Conservation (phyloP, 2,113 vertebrate genomes). For the Pollimyrus isidori region DNA sequence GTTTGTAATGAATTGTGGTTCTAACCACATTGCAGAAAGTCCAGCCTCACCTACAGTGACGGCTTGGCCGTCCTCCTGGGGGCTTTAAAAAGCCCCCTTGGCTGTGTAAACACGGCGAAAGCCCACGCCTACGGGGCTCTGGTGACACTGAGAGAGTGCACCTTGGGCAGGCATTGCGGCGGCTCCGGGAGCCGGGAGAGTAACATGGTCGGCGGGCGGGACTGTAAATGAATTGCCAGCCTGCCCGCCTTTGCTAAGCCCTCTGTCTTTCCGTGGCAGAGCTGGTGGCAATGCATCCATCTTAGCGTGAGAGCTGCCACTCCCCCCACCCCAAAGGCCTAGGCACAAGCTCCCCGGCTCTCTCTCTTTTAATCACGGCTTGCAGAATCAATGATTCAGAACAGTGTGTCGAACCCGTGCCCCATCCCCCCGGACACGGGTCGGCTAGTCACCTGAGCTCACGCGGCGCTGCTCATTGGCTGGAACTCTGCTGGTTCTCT, state of each 20-base stretch:
- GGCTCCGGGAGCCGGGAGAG: neutral
- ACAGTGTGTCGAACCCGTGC: neutral
- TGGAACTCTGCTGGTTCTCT: neutral
- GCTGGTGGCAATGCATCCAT: neutral
- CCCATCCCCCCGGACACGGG: neutral
- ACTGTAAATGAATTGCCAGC: constrained; percentile 15
- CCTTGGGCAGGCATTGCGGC: neutral
- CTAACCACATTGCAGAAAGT: neutral
- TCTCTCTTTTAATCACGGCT: neutral
- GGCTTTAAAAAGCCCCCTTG: neutral
- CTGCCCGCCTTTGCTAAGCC: neutral
- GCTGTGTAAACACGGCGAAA: neutral
- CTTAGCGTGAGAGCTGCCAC: neutral
- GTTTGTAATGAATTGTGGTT: neutral
- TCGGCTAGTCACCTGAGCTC: neutral
- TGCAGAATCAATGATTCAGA: neutral
- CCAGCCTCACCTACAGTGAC: neutral
- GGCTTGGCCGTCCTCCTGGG: neutral
- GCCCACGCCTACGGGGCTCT: neutral
- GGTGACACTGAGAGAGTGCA: neutral
- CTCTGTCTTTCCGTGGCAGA: neutral
- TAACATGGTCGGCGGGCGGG: neutral
- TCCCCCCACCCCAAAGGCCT: neutral
- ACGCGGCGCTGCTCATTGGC: neutral
- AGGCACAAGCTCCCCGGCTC: neutral